Conservation (phyloP, 2,113 vertebrate species). For the Romanogobio albipinnatus region DNA sequence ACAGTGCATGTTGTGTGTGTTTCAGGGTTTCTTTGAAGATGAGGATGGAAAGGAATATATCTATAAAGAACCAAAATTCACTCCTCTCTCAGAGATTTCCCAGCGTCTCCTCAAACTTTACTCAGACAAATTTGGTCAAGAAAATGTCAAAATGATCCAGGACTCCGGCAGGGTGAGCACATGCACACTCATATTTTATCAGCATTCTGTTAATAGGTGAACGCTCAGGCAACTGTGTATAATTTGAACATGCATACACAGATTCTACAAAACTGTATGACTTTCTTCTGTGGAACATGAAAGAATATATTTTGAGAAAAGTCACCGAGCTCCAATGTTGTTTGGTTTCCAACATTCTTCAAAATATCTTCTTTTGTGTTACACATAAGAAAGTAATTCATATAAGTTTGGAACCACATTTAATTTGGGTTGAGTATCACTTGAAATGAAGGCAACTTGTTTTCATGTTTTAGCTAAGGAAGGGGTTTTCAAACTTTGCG, state of each 20-base stretch:
- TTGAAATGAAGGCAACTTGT: not conserved
- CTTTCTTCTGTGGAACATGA: not conserved
- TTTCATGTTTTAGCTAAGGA: too few relatives aligned
- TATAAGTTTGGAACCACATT: not conserved
- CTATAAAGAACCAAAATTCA: conserved; percentile 98
- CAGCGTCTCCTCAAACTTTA: conserved; percentile 96
- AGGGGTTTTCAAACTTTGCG: not conserved
- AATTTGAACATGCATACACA: not conserved
- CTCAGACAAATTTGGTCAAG: conserved; percentile 95
- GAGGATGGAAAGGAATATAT: conserved; percentile 99
- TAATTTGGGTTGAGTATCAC: not conserved
- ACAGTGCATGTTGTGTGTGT: conserved; percentile 43
- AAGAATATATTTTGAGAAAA: not conserved
- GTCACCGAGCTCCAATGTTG: not conserved
- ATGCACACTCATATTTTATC: not conserved
- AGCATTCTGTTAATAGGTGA: not conserved
- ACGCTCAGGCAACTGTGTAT: not conserved
- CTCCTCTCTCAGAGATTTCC: conserved; percentile 93
- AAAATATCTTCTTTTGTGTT: not conserved
- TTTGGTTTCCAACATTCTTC: not conserved
- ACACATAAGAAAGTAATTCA: not conserved
- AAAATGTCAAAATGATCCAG: conserved; percentile 98
- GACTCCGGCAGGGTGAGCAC: conserved; percentile 89
- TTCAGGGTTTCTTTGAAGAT: conserved; percentile 94
- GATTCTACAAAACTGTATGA: not conserved